phyloP scores from a whole-genome alignment of 2,113 vertebrate genomes.

The Microcebus jonahi region DNA sequence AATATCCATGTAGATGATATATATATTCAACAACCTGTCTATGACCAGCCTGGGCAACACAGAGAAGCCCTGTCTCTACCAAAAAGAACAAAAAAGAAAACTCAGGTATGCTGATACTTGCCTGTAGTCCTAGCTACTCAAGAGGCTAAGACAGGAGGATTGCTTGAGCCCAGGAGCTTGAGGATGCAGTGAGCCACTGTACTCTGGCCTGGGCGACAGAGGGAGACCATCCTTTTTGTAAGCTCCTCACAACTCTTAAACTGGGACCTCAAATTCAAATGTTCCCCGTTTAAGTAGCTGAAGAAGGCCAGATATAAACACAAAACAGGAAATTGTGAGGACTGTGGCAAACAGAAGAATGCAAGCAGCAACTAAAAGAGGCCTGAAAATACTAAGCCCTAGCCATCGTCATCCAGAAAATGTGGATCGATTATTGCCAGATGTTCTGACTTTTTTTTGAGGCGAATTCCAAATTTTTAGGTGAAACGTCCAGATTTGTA shows the following conservation, averaged over 20 bases:
- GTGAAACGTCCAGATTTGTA: constrained; percentile 11
- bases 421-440: neutral
- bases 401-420: neutral
- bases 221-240: neutral
- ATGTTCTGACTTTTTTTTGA: neutral
- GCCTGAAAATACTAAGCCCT: neutral
- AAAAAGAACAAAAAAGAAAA: no score
- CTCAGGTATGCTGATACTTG: no score
- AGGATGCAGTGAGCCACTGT: no score
- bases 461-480: neutral
- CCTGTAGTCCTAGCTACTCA: no score
- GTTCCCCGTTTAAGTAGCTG: neutral
- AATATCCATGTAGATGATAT: neutral
- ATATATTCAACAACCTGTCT: neutral
- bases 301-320: neutral
- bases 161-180: no score
- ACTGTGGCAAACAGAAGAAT: neutral
- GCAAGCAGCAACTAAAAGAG: neutral
- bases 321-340: neutral
- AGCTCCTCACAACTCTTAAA: neutral
- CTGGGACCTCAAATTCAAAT: neutral
- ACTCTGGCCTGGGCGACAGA: no score
- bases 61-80: no score
- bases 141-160: no score
- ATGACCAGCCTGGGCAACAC: no score